These are phyloP conservation scores for Lemur catta DNA, from an alignment of 2,797 vertebrate species.

Conservation along the genomic window DNA sequence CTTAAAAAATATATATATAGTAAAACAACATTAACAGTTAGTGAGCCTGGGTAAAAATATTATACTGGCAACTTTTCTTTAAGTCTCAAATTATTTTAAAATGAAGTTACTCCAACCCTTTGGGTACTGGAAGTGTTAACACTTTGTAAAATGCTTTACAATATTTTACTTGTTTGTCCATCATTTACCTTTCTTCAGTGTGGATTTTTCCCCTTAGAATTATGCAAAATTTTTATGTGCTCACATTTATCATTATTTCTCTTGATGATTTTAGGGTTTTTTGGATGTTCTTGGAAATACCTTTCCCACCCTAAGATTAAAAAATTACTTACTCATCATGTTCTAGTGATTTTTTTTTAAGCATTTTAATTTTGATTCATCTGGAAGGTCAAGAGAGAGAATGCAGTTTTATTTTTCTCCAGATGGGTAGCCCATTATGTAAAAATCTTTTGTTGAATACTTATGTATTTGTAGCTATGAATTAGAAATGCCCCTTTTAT, in stretches of 20 bases:
- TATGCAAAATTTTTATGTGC: not conserved
- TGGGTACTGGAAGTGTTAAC: not conserved
- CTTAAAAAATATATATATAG: not conserved
- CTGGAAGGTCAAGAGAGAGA: not conserved
- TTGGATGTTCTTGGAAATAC: not conserved
- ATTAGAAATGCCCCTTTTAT: not conserved
- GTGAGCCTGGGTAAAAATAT: not conserved
- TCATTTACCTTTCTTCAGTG: not conserved
- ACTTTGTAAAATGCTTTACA: slow-evolving; percentile 15
- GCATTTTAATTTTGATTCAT: slow-evolving; percentile 15
- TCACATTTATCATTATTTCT: not conserved
- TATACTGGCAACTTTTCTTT: not conserved
- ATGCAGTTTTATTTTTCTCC: not conserved
- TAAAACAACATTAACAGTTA: not conserved
- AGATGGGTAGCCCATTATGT: not conserved
- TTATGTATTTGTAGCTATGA: not conserved
- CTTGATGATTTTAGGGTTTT: not conserved
- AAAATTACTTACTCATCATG: not conserved
- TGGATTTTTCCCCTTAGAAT: not conserved
- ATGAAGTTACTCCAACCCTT: not conserved
- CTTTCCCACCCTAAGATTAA: not conserved
- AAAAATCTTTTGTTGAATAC: not conserved
- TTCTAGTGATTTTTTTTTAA: slow-evolving; percentile 35
- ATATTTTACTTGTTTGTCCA: not conserved
- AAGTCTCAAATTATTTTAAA: not conserved